Evolutionary conservation across 2,888 invertebrate species (phyloP).

Genomic region (Zaprionus bogoriensis): DNA sequence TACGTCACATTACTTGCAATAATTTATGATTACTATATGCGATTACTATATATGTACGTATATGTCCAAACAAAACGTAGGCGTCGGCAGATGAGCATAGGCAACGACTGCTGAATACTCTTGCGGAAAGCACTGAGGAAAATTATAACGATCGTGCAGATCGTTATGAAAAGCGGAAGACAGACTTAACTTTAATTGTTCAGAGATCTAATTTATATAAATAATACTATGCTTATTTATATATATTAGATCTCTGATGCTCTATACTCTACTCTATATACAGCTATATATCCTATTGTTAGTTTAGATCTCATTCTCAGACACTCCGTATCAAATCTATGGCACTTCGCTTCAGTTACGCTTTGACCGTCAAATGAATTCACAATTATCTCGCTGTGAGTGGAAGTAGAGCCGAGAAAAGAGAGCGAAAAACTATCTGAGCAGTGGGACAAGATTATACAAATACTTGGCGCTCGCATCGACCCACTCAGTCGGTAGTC

Average conservation of each 20-base stretch:
- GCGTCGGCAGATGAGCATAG: neutral
- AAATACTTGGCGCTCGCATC: neutral
- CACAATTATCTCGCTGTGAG: neutral
- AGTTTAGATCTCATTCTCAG: neutral
- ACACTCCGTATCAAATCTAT: neutral
- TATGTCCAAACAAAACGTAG: neutral
- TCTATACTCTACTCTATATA: too few relatives aligned
- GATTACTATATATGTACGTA: neutral
- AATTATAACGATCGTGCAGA: too few relatives aligned
- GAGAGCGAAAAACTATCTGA: neutral
- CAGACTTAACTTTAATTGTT: too few relatives aligned
- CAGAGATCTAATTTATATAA: too few relatives aligned
- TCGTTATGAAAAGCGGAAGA: too few relatives aligned
- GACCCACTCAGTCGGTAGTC: conserved; percentile 14
- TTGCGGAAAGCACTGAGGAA: neutral
- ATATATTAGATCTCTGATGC: too few relatives aligned
- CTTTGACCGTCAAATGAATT: neutral
- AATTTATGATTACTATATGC: neutral
- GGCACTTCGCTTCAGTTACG: neutral
- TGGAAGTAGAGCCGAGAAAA: neutral
- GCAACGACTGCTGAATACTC: neutral
- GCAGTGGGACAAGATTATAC: neutral
- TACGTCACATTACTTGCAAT: neutral
- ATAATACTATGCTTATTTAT: too few relatives aligned
- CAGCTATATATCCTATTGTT: too few relatives aligned